These are phyloP conservation scores for Salvelinus sp. DNA, from an alignment of 2,113 vertebrate genomes.

Conservation along the genomic window DNA sequence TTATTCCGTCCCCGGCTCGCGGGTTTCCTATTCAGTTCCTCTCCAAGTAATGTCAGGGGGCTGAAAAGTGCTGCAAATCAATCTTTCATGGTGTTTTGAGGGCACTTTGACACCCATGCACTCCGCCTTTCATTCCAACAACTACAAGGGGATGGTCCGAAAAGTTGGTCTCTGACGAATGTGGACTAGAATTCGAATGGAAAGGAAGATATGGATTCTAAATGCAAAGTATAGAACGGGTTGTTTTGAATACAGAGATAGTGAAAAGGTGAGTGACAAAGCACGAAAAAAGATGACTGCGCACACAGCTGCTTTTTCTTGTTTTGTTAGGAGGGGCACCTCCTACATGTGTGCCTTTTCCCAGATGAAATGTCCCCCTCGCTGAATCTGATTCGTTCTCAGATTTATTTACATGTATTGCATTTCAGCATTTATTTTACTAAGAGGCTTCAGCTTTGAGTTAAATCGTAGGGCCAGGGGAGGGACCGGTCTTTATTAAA, in stretches of 20 bases:
- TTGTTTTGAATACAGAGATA: conserved; percentile 53
- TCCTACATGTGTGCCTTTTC: conserved; percentile 63
- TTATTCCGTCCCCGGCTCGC: conserved; percentile 85
- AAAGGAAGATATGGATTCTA: conserved; percentile 69
- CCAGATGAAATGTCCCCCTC: conserved; percentile 68
- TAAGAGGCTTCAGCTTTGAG: conserved; percentile 62
- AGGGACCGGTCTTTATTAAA: conserved; percentile 79
- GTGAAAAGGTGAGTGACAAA: conserved; percentile 83
- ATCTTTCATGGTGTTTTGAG: conserved; percentile 92
- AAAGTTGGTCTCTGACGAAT: conserved; percentile 66
- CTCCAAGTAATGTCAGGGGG: conserved; percentile 83
- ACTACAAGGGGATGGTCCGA: conserved; percentile 81
- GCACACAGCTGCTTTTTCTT: conserved; percentile 80
- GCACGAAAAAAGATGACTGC: conserved; percentile 82
- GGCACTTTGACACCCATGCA: conserved; percentile 88
- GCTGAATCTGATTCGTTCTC: conserved; percentile 80
- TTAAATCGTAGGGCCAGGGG: conserved; percentile 61
- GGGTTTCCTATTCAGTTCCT: conserved; percentile 84
- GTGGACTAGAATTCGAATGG: conserved; percentile 68
- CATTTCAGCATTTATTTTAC: conserved; percentile 76
- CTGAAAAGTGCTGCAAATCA: conserved; percentile 93
- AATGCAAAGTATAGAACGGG: conserved; percentile 50
- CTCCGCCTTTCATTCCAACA: conserved; percentile 76
- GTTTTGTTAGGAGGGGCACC: conserved; percentile 54
- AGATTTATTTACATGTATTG: conserved; percentile 89